Conservation (phyloP, 2,888 invertebrate species). For the Chymomyza amoena region DNA sequence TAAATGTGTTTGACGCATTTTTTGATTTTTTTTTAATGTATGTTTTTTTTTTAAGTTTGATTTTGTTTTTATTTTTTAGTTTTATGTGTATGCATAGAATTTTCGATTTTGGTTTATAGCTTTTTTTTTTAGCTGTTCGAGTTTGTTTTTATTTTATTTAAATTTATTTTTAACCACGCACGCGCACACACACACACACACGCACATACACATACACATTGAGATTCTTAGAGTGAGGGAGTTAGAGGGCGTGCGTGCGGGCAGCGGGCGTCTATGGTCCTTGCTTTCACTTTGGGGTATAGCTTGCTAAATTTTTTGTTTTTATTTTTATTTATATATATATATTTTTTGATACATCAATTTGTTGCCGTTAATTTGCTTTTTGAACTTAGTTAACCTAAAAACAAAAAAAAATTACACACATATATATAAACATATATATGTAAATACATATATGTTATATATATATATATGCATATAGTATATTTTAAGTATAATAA, state of each 20-base stretch:
- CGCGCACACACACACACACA: constrained; percentile 12
- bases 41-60: not conserved
- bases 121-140: not conserved
- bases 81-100: not conserved
- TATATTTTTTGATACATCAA: not conserved
- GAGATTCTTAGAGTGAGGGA: not conserved
- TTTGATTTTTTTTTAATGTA: not conserved
- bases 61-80: not conserved
- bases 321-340: not conserved
- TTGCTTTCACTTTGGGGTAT: constrained; percentile 34
- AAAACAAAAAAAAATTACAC: not conserved
- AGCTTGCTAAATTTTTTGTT: constrained; percentile 18
- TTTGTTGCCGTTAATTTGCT: not conserved
- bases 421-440: not conserved
- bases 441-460: not conserved
- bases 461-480: constrained; percentile 32
- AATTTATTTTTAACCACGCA: constrained; percentile 27
- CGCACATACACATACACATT: constrained; percentile 19
- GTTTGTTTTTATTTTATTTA: constrained; percentile 15
- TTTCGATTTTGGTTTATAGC: not conserved
- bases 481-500: constrained; percentile 34
- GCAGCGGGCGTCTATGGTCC: constrained; percentile 33
- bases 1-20: not conserved
- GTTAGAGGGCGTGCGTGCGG: not conserved
- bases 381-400: constrained; percentile 56